phyloP scores from a whole-genome alignment of 2,888 invertebrate genomes.

The Philaethria dido region DNA sequence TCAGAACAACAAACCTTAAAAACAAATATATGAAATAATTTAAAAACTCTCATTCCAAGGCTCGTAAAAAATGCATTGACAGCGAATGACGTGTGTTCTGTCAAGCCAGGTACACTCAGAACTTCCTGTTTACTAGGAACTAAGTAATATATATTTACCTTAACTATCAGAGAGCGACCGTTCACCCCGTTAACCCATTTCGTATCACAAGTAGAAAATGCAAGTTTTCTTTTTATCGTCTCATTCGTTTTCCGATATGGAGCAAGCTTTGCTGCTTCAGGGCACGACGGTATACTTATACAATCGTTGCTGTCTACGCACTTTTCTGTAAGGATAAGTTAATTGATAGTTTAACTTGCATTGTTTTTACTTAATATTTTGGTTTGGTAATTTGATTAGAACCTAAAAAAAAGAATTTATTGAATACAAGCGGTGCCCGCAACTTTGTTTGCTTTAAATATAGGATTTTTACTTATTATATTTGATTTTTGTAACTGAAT shows the following conservation, averaged over 20 bases:
- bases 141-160: neutral
- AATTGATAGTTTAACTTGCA: neutral
- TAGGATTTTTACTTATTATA: too few species aligned
- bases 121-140: too few species aligned
- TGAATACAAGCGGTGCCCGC: too few species aligned
- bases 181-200: neutral
- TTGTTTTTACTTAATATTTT: too few species aligned
- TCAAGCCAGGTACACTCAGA: too few species aligned
- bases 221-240: neutral
- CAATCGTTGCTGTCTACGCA: neutral
- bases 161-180: neutral
- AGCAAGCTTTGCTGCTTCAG: neutral
- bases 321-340: neutral
- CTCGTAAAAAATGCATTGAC: too few species aligned
- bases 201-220: neutral
- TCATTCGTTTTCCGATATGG: neutral
- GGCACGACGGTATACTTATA: neutral
- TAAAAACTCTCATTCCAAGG: too few species aligned
- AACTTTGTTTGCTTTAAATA: too few species aligned
- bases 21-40: neutral
- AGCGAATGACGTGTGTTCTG: too few species aligned
- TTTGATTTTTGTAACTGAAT: too few species aligned
- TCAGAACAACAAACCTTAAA: constrained; percentile 42
- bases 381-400: too few species aligned
- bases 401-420: too few species aligned